Evolutionary conservation across 2,113 vertebrate genomes (phyloP), one percentile per base, ranked within the genome.

Genomic region (Chamaea fasciata): DNA sequence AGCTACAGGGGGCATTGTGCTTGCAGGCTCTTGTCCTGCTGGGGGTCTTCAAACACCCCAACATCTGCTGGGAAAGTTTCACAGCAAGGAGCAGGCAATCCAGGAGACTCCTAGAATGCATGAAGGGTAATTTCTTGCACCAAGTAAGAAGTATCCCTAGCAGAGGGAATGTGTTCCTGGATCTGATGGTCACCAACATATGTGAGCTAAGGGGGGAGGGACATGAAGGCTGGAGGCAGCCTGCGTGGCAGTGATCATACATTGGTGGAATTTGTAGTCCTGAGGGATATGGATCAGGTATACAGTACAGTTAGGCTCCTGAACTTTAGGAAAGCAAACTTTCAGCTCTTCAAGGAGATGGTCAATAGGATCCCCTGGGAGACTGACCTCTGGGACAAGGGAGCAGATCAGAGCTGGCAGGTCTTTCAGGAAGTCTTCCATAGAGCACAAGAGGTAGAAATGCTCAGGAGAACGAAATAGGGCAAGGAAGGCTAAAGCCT

Each of bases 201-300:
- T 0, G 0, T 1, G 1, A 67, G 4, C 28, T 41, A 56, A 67
- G 14, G 0, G 0, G 27, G 37, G 37, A 39, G 37, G 13, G 12
- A 49, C 20, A 30, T n/a, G 28, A n/a, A n/a, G 35, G 26, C 7
- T 67, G 60, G 37, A 67, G 42, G 16, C 35, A 57, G 31, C 31
- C 17, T 76, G 83, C n/a, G 52, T 24, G 53, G 15, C 37, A 67
- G 16, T 50, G 52, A 50, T 65, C 50, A 24, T 24, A 8, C 42
- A 85, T 9, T 24, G 30, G 14, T 50, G 30, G 21, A 85, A 24
- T 49, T 59, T 50, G 35, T 3, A 44, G 44, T 50, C 31, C 31
- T 52, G 26, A 59, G 31, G 53, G 21, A 31, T 44, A 21, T 26
- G 26, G 42, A 23, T 57, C 42, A 73, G 17, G 3, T 73, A 19